Percentiles rank a stretch among this genome's conserved stretches.
Conservation (phyloP, 2,113 vertebrate genomes). For the Zosterops pallidus region DNA sequence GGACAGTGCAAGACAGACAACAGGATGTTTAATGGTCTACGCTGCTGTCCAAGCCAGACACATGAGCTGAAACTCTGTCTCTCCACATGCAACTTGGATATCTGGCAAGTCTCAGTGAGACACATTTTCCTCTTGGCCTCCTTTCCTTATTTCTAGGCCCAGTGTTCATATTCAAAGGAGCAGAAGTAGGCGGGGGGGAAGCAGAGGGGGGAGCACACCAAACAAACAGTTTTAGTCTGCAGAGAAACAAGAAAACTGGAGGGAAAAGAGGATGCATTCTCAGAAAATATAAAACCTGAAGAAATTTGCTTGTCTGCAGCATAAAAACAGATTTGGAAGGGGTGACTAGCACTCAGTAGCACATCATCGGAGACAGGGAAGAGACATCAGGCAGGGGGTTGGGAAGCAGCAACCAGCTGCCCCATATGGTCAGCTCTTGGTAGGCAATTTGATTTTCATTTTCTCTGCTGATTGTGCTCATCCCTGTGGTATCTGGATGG, state of each 20-base stretch:
- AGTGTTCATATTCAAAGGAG: not conserved
- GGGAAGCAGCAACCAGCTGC: conserved; percentile 59
- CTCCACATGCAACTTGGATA: conserved; percentile 23
- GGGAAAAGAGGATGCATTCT: not conserved
- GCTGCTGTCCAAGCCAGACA: not conserved
- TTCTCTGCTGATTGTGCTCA: conserved; percentile 65
- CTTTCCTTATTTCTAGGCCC: conserved; percentile 24
- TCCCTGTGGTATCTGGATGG: conserved; percentile 62
- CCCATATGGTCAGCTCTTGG: conserved; percentile 66
- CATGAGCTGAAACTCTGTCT: conserved; percentile 9
- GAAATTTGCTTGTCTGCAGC: not conserved
- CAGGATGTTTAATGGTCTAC: not conserved
- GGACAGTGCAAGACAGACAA: not conserved
- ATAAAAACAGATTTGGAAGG: conserved; percentile 12
- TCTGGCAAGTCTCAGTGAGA: conserved; percentile 40
- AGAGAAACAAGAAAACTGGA: not conserved
- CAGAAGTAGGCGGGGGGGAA: not conserved
- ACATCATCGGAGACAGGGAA: not conserved
- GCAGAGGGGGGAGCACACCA: not conserved
- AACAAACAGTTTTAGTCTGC: not conserved
- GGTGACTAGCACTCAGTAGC: not conserved
- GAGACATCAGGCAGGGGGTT: conserved; percentile 47
- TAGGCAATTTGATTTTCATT: conserved; percentile 70
- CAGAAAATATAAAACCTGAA: not conserved
- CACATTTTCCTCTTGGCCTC: conserved; percentile 48